phyloP scores from a whole-genome alignment of 2,888 invertebrate species.

The Mantis religiosa region DNA sequence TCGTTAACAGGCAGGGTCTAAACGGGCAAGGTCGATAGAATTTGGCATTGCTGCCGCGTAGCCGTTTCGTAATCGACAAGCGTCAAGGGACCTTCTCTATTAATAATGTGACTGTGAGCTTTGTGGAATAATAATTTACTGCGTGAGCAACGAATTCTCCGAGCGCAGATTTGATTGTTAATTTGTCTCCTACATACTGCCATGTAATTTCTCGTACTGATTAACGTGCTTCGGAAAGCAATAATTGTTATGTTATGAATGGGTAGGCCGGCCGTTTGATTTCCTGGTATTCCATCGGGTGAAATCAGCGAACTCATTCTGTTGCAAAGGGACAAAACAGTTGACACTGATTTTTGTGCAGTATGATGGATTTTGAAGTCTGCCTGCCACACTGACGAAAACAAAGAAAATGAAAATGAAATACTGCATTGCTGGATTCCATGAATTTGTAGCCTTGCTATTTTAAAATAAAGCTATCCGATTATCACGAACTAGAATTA shows the following conservation, averaged over 20 bases:
- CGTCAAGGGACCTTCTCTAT: background rate
- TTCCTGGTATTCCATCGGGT: background rate
- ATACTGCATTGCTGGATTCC: too few relatives aligned
- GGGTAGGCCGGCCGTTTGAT: background rate
- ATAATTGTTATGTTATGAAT: background rate
- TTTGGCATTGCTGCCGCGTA: background rate
- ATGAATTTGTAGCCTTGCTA: too few relatives aligned
- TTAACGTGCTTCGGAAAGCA: background rate
- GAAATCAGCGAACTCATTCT: too few relatives aligned
- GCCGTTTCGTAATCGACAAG: background rate
- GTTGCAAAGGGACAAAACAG: too few relatives aligned
- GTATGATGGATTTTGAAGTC: too few relatives aligned
- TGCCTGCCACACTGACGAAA: too few relatives aligned
- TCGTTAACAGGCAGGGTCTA: background rate
- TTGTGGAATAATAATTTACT: background rate
- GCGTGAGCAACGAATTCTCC: background rate
- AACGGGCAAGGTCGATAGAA: background rate
- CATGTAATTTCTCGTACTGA: background rate
- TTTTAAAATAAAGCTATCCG: too few relatives aligned
- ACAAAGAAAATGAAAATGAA: too few relatives aligned
- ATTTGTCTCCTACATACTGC: background rate
- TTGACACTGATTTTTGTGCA: too few relatives aligned
- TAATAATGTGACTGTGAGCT: background rate
- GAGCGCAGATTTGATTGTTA: background rate
- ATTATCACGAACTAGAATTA: too few relatives aligned